phyloP scores from a whole-genome alignment of 2,888 invertebrate genomes.

The Pristionchus arcanus region DNA sequence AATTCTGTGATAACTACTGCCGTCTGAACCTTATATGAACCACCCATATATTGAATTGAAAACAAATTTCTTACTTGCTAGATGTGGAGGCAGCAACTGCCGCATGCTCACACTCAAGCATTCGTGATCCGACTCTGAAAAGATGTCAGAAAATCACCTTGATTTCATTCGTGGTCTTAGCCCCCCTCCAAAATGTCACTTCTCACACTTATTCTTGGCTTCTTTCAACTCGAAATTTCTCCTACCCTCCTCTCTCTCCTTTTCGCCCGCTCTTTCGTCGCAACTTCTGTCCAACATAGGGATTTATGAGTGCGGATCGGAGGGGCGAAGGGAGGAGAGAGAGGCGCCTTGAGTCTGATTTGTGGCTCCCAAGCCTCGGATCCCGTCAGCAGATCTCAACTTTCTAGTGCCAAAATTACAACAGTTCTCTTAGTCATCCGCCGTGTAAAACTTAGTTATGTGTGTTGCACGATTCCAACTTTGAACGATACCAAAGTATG shows the following conservation, averaged over 20 bases:
- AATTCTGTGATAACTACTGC: too few species aligned
- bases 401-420: neutral
- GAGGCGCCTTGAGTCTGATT: conserved; percentile 48
- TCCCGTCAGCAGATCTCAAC: neutral
- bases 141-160: neutral
- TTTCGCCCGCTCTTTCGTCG: conserved; percentile 21
- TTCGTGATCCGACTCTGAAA: neutral
- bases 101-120: conserved; percentile 71
- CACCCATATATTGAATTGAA: too few species aligned
- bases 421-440: neutral
- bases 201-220: conserved; percentile 48
- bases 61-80: conserved; percentile 57
- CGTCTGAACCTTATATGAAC: too few species aligned
- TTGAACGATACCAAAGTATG: neutral
- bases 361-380: neutral
- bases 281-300: conserved; percentile 22
- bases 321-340: conserved; percentile 25
- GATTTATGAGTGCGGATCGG: conserved; percentile 52
- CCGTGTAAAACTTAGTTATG: neutral
- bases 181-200: conserved; percentile 26
- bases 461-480: too few species aligned
- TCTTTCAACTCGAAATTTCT: conserved; percentile 48
- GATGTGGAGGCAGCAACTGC: conserved; percentile 72
- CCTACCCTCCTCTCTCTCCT: neutral
- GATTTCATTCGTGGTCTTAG: neutral